These are phyloP conservation scores for Vandiemenella viatica DNA, from an alignment of 2,888 invertebrate genomes.

Conservation along the genomic window DNA sequence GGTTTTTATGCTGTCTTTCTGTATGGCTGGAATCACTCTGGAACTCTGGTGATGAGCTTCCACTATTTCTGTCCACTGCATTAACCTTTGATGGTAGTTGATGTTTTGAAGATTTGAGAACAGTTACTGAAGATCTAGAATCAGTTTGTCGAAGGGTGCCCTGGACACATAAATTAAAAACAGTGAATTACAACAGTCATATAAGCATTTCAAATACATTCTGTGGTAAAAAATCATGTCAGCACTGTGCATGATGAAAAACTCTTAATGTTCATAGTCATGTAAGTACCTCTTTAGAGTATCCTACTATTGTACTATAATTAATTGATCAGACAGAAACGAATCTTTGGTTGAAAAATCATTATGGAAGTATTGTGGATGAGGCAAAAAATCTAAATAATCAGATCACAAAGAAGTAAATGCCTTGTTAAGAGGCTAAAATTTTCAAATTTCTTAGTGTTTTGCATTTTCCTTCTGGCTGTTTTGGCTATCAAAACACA, in stretches of 20 bases:
- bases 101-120: slow-evolving; percentile 34
- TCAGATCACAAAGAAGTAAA: too few relatives aligned
- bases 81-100: slow-evolving; percentile 26
- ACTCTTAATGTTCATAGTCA: too few relatives aligned
- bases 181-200: slow-evolving; percentile 3
- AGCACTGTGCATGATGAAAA: background rate
- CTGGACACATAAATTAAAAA: slow-evolving; percentile 20
- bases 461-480: too few relatives aligned
- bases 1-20: background rate
- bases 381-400: too few relatives aligned
- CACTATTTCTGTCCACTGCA: slow-evolving; percentile 13
- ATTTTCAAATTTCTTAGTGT: too few relatives aligned
- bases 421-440: too few relatives aligned
- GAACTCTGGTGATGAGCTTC: slow-evolving; percentile 17
- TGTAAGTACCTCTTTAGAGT: too few relatives aligned
- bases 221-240: slow-evolving; percentile 6
- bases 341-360: too few relatives aligned
- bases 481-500: too few relatives aligned
- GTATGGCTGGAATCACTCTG: slow-evolving; percentile 18
- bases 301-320: too few relatives aligned
- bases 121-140: slow-evolving; percentile 34
- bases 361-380: too few relatives aligned
- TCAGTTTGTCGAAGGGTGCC: slow-evolving; percentile 34
- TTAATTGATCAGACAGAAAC: too few relatives aligned
- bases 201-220: slow-evolving; percentile 12